phyloP scores from a whole-genome alignment of 1,140 invertebrate species.

The Liolophura sinensis region DNA sequence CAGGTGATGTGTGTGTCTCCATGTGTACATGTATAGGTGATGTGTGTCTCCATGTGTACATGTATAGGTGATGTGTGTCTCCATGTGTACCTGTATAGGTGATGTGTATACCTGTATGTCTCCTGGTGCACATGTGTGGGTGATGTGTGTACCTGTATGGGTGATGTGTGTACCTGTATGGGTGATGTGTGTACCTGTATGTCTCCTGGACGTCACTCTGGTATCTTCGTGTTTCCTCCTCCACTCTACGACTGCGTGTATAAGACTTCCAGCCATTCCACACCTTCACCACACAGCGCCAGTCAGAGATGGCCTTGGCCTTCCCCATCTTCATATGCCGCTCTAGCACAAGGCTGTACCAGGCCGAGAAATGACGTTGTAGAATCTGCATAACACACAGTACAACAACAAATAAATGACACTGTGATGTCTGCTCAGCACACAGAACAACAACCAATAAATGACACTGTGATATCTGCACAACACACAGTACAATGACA shows the following conservation, averaged over 20 bases:
- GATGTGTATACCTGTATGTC: no score
- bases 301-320: constrained; percentile 53
- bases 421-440: neutral
- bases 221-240: constrained; percentile 38
- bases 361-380: constrained; percentile 52
- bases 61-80: no score
- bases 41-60: no score
- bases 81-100: no score
- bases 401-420: neutral
- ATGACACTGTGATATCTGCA: no score
- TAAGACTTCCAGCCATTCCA: constrained; percentile 53
- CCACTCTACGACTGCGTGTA: constrained; percentile 29
- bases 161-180: no score
- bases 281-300: constrained; percentile 47
- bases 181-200: constrained; percentile 33
- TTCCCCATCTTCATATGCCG: constrained; percentile 49
- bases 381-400: constrained; percentile 28
- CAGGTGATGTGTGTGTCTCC: no score
- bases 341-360: constrained; percentile 53
- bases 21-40: no score
- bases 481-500: neutral
- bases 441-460: neutral
- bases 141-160: no score
- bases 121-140: no score
- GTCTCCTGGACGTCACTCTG: constrained; percentile 36